These are phyloP conservation scores for Salminus brasiliensis DNA, from an alignment of 2,113 vertebrate genomes.

Conservation along the genomic window DNA sequence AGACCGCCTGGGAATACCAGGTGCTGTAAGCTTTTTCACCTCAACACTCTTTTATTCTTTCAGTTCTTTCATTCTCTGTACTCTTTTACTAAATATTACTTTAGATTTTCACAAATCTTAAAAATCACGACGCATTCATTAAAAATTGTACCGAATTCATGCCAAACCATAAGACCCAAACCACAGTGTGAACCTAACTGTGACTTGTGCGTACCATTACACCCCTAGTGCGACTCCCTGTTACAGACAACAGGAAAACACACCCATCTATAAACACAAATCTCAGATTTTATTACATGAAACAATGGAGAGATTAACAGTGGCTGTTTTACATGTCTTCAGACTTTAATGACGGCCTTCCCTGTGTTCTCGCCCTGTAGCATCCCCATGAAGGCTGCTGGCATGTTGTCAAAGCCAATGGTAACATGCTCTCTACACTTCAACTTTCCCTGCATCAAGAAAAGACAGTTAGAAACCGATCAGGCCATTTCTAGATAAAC, in stretches of 20 bases:
- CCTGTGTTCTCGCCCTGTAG: conserved; percentile 80
- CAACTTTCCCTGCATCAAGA: conserved; percentile 75
- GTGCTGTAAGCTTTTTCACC: too few relatives aligned
- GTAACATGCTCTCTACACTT: conserved; percentile 74
- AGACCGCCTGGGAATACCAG: too few relatives aligned
- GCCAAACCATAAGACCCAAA: too few relatives aligned
- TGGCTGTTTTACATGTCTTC: neutral
- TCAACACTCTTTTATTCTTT: too few relatives aligned
- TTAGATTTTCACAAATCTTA: too few relatives aligned
- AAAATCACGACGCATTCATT: too few relatives aligned
- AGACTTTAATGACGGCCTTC: conserved; percentile 75
- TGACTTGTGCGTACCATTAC: too few relatives aligned
- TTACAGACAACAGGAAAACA: neutral
- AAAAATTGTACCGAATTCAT: too few relatives aligned
- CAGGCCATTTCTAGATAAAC: neutral
- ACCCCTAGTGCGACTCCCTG: neutral
- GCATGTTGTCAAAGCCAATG: conserved; percentile 83
- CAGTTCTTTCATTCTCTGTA: too few relatives aligned
- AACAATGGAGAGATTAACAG: neutral
- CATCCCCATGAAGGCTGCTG: conserved; percentile 81
- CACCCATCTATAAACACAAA: neutral
- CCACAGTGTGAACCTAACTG: too few relatives aligned
- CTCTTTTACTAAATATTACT: too few relatives aligned
- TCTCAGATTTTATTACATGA: neutral
- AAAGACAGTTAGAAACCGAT: neutral